Base-by-base conservation (phyloP, 2,113 vertebrate species). In the Hipposideros armiger region DNA sequence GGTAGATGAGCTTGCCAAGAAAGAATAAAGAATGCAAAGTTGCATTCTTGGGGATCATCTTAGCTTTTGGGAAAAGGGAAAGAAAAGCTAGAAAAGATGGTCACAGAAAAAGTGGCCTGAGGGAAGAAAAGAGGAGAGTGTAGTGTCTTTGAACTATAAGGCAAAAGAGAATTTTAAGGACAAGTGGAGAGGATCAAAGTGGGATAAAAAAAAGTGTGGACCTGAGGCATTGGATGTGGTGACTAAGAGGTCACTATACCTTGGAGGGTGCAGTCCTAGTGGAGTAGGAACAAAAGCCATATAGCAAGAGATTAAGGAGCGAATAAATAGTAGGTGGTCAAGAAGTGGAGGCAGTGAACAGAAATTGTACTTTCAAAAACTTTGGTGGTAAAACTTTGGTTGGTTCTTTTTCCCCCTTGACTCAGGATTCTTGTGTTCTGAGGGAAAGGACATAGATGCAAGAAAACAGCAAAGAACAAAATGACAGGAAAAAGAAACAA, bases 11-110 rank as follows among this genome's bases (percentile, higher is more conserved):
- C 52, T 76, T 92, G 90, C 47, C 62, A 17, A 60, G 60, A 56
- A 36, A 90, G 76, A 80, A 13, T 4, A 52, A 90, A 84, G 70
- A 67, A 56, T 78, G 90, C 40, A 20, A 32, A 85, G n/a, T 13
- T 82, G 28, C 73, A 64, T 91, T 85, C 64, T 84, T 93, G 58
- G 54, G n/a, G 54, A 73, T 67, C 69, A 67, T 32, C 50, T 85
- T 62, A 66, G 90, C 87, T 86, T 86, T 78, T 50, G 20, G 62
- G 60, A 92, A 84, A 56, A 93, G 40, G 22, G 54, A 83, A 69
- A 89, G 85, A 88, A 82, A 92, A 95, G 45, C 54, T 60, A 80
- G 83, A 64, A 28, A 40, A 54, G 45, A 87, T 60, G 77, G 60
- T 85, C 36, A 30, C 28, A 50, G 80, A 56, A 91, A 72, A 94